Evolutionary conservation across 35 echinoderm and acorn worm species (phyloP), one percentile per base, ranked within the genome.

Genomic region (Nesometra sesokonis): DNA sequence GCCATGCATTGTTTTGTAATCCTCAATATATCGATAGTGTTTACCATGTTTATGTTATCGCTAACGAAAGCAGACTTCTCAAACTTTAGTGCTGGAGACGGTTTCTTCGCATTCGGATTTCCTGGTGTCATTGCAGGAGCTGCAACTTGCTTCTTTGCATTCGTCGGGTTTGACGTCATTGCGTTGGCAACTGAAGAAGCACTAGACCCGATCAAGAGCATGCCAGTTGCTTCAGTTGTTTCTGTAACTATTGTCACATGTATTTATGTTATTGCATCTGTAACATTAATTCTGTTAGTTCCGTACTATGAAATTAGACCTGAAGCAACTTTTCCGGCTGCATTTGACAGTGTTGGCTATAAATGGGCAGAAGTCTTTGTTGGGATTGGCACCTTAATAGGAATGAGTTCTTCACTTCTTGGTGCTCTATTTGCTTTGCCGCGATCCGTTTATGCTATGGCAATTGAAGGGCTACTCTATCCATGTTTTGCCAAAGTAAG

Each of bases 51-150:
- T 33, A 36, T 87, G 29, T 76, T 90, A 0, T 85, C 76, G 17
- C 84, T 94, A 43, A 77, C 85, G 32, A 82, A 87, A 29, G 88
- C 88, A 13, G 89, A 94, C 38, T 87, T 88, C 33, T 37, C 36
- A 13, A 84, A 87, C 32, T 85, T 86, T 5, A 90, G 85, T 7
- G 19, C 82, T 27, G 84, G 81, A 33, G 85, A 85, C 0, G 93
- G 93, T 19, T 94, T 83, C 85, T 78, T 90, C 36, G 88, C 93
- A 11, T 86, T 77, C 34, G 93, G 93, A 0, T 83, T 94, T 30
- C 31, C 76, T 8, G 93, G 93, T 29, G 81, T 94, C 8, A 78
- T 94, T 11, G 46, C 90, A 31, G 90, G 90, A 9, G 85, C 86
- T 76, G 85, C 90, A 0, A 88, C 80, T 5, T 35, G 87, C 0